Evolutionary conservation across 2,113 vertebrate species (phyloP).

Genomic region (Psilopsiagon aymara): DNA sequence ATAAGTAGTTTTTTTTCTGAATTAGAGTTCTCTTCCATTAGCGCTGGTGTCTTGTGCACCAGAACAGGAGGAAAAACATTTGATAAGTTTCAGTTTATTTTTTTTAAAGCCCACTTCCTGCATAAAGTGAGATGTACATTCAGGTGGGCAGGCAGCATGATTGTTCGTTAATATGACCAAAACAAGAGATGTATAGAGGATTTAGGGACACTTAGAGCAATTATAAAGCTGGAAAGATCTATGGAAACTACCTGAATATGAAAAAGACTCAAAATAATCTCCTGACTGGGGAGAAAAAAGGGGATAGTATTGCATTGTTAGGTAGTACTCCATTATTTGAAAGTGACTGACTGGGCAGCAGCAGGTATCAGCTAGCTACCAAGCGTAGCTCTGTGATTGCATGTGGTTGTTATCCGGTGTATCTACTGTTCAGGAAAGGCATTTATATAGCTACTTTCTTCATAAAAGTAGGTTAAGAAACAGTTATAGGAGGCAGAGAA

Average conservation of each 20-base stretch:
- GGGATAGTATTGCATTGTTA: not conserved
- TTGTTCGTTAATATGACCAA: not conserved
- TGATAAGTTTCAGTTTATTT: not conserved
- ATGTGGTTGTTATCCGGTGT: not conserved
- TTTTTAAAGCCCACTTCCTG: not conserved
- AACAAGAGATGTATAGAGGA: not conserved
- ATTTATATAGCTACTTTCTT: not conserved
- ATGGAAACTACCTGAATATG: not conserved
- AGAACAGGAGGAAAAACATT: not conserved
- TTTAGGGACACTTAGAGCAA: not conserved
- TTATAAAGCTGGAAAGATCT: not conserved
- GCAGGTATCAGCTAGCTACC: not conserved
- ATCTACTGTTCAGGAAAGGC: not conserved
- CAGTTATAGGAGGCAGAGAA: not conserved
- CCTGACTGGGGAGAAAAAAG: not conserved
- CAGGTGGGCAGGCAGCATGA: not conserved
- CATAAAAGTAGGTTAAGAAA: not conserved
- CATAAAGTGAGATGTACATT: fast-evolving
- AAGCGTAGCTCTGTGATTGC: fast-evolving
- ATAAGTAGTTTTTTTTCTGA: not conserved
- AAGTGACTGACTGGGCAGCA: not conserved
- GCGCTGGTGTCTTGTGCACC: not conserved
- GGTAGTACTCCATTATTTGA: not conserved
- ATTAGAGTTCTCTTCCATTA: not conserved
- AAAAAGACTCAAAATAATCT: not conserved